Conservation (phyloP, 2,888 invertebrate species). For the Poecilobothrus nobilitatus region DNA sequence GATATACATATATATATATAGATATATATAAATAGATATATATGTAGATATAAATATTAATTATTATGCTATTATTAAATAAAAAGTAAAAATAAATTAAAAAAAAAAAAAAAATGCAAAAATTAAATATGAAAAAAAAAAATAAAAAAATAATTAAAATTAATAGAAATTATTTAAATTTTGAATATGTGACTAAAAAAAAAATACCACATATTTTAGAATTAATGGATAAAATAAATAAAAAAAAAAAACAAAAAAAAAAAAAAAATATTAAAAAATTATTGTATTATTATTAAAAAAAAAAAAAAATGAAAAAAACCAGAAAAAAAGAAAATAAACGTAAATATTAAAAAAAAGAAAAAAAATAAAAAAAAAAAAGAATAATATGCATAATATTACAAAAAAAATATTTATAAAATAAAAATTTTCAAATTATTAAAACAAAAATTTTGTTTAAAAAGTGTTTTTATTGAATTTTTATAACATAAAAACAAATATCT, state of each 20-base stretch:
- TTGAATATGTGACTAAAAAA: slow-evolving; percentile 19
- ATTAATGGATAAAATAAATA: slow-evolving; percentile 22
- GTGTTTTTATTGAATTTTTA: too few species aligned
- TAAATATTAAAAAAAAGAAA: background rate
- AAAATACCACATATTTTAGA: slow-evolving; percentile 14
- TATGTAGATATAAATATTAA: slow-evolving; percentile 11
- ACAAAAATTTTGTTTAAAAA: background rate
- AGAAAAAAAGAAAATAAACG: slow-evolving; percentile 7
- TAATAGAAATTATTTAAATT: slow-evolving; percentile 25
- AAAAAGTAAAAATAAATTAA: slow-evolving; percentile 19
- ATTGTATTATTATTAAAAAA: slow-evolving; percentile 23
- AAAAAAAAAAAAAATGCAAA: slow-evolving; percentile 17
- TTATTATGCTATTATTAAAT: slow-evolving; percentile 15
- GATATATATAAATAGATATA: slow-evolving; percentile 17
- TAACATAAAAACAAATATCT: too few species aligned
- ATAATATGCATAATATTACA: background rate
- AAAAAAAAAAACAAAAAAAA: slow-evolving; percentile 21
- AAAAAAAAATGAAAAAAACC: slow-evolving; percentile 9
- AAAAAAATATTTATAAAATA: slow-evolving; percentile 12
- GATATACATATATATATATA: slow-evolving; percentile 10
- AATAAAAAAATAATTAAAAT: slow-evolving; percentile 28
- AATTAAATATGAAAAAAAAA: slow-evolving; percentile 18
- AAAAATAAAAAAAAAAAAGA: background rate
- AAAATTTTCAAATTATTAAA: slow-evolving; percentile 15
- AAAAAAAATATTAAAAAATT: slow-evolving; percentile 21